phyloP scores from a whole-genome alignment of 2,797 vertebrate species.

The Argentina silus region DNA sequence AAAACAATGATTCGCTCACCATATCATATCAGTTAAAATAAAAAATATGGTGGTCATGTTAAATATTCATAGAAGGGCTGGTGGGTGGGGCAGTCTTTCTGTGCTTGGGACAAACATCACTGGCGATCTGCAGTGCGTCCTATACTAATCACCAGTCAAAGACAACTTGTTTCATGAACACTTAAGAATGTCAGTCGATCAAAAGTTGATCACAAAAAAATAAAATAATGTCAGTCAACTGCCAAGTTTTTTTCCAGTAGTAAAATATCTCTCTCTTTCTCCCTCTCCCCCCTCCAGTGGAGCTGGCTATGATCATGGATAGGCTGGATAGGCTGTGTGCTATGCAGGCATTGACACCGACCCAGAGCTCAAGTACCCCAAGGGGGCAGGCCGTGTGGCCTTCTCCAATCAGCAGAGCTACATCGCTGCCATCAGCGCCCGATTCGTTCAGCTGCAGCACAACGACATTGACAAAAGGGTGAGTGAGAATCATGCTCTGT shows the following conservation, averaged over 20 bases:
- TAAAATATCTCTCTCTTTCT: background rate
- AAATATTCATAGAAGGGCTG: slow-evolving; percentile 63
- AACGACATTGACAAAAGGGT: slow-evolving; percentile 99
- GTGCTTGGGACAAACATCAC: slow-evolving; percentile 58
- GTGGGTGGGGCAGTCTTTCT: slow-evolving; percentile 59
- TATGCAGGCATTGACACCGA: slow-evolving; percentile 99
- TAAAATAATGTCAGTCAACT: background rate
- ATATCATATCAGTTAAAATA: too few relatives aligned
- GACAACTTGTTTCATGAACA: background rate
- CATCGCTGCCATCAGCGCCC: slow-evolving; percentile 97
- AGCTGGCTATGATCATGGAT: slow-evolving; percentile 99
- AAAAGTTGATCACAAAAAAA: background rate
- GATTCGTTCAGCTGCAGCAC: slow-evolving; percentile 98
- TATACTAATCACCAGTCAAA: slow-evolving; percentile 49
- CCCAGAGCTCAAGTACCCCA: slow-evolving; percentile 97
- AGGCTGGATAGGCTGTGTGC: slow-evolving; percentile 97
- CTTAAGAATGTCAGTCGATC: background rate
- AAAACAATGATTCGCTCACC: too few relatives aligned
- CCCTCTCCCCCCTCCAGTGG: slow-evolving; percentile 78
- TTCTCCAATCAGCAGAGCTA: slow-evolving; percentile 99
- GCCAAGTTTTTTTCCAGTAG: too few relatives aligned
- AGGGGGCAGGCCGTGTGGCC: slow-evolving; percentile 96
- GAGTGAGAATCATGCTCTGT: slow-evolving; percentile 63
- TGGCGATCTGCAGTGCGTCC: slow-evolving; percentile 61
- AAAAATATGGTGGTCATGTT: slow-evolving; percentile 62